These are phyloP conservation scores for Tetranychus truncatus DNA, from an alignment of 2,888 invertebrate genomes.

Conservation along the genomic window DNA sequence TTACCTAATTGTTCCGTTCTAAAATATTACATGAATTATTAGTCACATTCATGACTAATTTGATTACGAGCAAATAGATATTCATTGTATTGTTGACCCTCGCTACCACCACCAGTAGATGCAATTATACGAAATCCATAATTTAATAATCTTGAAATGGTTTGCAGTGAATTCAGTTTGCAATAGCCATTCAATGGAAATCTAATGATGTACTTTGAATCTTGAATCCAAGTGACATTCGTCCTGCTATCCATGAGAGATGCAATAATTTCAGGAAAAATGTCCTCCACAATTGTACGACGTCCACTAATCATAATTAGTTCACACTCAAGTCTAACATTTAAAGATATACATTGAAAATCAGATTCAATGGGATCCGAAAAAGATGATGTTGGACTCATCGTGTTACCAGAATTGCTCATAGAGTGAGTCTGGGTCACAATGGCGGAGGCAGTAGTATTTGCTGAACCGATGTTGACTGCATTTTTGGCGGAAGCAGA, in stretches of 20 bases:
- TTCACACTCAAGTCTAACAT: slow-evolving; percentile 62
- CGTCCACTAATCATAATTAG: slow-evolving; percentile 63
- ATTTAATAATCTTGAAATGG: slow-evolving; percentile 58
- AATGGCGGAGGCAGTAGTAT: too few relatives aligned
- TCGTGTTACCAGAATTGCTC: too few relatives aligned
- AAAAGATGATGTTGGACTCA: too few relatives aligned
- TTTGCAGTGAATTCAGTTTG: slow-evolving; percentile 72
- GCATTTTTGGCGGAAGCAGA: too few relatives aligned
- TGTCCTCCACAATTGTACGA: slow-evolving; percentile 52
- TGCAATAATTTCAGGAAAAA: slow-evolving; percentile 42
- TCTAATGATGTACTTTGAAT: slow-evolving; percentile 32
- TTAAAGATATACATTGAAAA: slow-evolving; percentile 59
- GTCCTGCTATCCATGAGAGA: slow-evolving; percentile 54
- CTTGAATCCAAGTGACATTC: slow-evolving; percentile 56
- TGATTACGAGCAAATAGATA: slow-evolving; percentile 51
- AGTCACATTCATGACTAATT: too few relatives aligned
- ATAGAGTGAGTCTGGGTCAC: too few relatives aligned
- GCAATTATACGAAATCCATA: slow-evolving; percentile 58
- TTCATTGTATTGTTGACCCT: slow-evolving; percentile 73
- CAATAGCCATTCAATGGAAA: slow-evolving; percentile 73
- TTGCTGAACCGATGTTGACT: too few relatives aligned
- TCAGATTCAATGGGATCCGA: slow-evolving; percentile 22
- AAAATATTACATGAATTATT: slow-evolving; percentile 10
- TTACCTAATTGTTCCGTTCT: too few relatives aligned
- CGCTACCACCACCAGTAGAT: slow-evolving; percentile 67